A percentile compares a stretch with the other conserved stretches of the same genome.
Evolutionary conservation across 2,113 vertebrate genomes (phyloP).

Genomic region (Nettapus auritus): DNA sequence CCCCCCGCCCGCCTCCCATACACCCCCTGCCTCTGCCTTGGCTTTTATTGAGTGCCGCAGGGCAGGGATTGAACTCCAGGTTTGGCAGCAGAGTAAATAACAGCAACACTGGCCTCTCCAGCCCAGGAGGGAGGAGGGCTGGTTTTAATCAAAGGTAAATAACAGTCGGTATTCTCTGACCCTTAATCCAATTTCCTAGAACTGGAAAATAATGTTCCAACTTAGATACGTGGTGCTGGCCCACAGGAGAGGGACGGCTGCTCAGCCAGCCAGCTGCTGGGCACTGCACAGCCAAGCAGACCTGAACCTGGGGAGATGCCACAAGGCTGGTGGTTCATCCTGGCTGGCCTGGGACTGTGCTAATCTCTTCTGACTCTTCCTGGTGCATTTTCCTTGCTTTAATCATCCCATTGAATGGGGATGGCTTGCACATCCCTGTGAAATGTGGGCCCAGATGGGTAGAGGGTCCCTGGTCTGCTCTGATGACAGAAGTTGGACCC

Average conservation of each 20-base stretch:
- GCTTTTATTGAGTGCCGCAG: slow-evolving; percentile 45
- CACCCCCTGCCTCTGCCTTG: neutral
- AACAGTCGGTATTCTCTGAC: slow-evolving; percentile 60
- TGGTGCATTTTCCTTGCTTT: neutral
- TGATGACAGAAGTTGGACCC: neutral
- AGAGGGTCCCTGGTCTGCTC: neutral
- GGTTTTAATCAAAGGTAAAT: slow-evolving; percentile 74
- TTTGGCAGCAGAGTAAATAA: slow-evolving; percentile 70
- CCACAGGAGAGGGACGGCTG: neutral
- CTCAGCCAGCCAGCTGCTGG: neutral
- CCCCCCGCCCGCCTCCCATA: neutral
- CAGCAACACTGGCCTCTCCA: slow-evolving; percentile 43
- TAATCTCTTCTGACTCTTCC: neutral
- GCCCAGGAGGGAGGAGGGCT: slow-evolving; percentile 6
- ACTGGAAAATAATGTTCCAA: slow-evolving; percentile 49
- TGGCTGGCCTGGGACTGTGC: neutral
- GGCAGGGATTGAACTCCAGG: slow-evolving; percentile 48
- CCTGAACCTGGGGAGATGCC: neutral
- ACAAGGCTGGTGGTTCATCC: neutral
- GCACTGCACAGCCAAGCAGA: neutral
- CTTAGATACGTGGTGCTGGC: neutral
- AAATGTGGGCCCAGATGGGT: neutral
- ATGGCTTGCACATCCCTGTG: neutral
- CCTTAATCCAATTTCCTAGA: slow-evolving; percentile 69
- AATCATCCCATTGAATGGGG: neutral